A percentile compares a stretch with the other conserved stretches of the same genome.
Conservation (phyloP, 2,113 vertebrate species). For the Xenopus laevis region DNA sequence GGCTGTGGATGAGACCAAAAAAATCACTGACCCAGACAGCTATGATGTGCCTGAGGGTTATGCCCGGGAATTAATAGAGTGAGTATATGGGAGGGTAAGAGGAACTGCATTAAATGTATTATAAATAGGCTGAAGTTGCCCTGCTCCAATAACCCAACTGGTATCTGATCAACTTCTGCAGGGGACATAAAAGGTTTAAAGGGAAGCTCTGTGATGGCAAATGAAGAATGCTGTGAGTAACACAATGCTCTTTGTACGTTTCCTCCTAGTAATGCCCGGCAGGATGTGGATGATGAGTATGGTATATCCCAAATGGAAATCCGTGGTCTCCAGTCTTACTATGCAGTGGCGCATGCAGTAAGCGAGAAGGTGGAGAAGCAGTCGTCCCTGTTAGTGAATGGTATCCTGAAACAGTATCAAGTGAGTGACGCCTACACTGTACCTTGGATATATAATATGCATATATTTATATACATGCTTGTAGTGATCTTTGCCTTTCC, state of each 20-base stretch:
- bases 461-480: too few species aligned
- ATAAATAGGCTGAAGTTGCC: too few species aligned
- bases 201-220: too few species aligned
- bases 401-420: conserved; percentile 95
- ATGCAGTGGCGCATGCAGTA: conserved; percentile 90
- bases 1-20: conserved; percentile 82
- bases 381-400: conserved; percentile 86
- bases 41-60: conserved; percentile 89
- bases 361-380: conserved; percentile 90
- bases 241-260: too few species aligned
- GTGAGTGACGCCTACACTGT: conserved; percentile 52
- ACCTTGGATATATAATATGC: background rate
- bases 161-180: too few species aligned
- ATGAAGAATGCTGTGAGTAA: too few species aligned
- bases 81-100: conserved; percentile 46
- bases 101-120: too few species aligned
- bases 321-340: conserved; percentile 88
- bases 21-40: conserved; percentile 86
- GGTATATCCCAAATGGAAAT: conserved; percentile 73
- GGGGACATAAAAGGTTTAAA: too few species aligned
- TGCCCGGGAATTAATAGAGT: conserved; percentile 87
- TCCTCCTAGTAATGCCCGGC: conserved; percentile 78
- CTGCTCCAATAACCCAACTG: too few species aligned
- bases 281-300: conserved; percentile 94
- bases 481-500: too few species aligned